Evolutionary conservation across 2,888 invertebrate genomes (phyloP), one percentile per base, ranked within the genome.

Genomic region (Epsilonema sp.): DNA sequence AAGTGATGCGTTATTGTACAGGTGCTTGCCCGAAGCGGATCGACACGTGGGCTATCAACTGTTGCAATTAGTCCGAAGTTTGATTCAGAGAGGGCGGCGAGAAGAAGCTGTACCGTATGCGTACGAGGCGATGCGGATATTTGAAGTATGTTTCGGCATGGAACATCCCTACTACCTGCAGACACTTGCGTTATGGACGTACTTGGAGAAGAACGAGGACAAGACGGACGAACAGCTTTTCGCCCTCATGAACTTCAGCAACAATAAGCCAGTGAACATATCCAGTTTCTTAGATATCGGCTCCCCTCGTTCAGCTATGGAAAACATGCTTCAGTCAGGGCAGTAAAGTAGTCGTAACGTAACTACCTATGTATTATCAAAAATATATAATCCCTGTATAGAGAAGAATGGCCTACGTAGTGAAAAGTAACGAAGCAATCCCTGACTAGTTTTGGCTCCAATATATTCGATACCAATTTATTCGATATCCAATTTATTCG

Each of bases 111-210:
- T 56, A 37, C 52, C 55, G 4, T 60, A 59, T 44, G 59, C 61
- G 22, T 62, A 56, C 49, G 62, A 62, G 43, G 62, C 61, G 1
- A 62, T 62, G 62, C 56, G 56, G 44, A 61, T 62, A n/a, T 59
- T 62, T 41, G 62, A 62, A 46, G 49, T 47, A n/a, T 58, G 58
- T 44, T 58, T 61, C 44, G 62, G 62, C 23, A 49, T 62, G 39
- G 58, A 60, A 23, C 62, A 62, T 44, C 62, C 62, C 0, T 60
- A 59, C 52, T 62, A 62, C 48, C 54, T 62, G 8, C 60, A 60
- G 26, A 58, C 56, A 0, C 51, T 62, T 11, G 62, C 62, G 1
- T 46, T 62, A 21, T 62, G 62, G 62, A 62, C 62, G 5, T 62
- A 52, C 44, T 52, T 62, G 45, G 59, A 62, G 44, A 56, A 58